A percentile compares a stretch with the other conserved stretches of the same genome.
phyloP scores from a whole-genome alignment of 2,888 invertebrate species.

The Neoitamus cyanurus region DNA sequence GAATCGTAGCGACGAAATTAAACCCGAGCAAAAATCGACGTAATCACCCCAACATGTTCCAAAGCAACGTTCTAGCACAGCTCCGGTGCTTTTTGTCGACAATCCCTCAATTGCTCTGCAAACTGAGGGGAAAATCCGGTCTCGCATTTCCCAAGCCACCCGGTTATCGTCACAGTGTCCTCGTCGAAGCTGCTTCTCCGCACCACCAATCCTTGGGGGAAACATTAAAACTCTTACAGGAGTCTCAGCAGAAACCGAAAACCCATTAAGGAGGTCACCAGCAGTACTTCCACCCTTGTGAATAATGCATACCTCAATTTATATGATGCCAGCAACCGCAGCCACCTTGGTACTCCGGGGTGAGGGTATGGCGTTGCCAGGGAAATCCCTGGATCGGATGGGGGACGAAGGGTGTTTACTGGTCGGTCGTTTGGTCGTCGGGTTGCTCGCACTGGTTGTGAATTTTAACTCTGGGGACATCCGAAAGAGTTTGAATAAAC shows the following conservation, averaged over 20 bases:
- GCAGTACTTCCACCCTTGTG: conserved; percentile 22
- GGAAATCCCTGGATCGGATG: neutral
- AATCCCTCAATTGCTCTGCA: conserved; percentile 2
- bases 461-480: neutral
- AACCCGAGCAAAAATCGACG: neutral
- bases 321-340: conserved; percentile 22
- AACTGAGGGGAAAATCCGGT: neutral
- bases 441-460: neutral
- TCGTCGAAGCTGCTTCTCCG: no score
- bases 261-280: conserved; percentile 28
- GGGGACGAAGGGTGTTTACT: neutral
- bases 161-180: neutral
- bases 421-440: neutral
- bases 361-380: neutral
- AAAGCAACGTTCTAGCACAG: neutral
- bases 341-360: neutral
- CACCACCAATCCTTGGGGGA: conserved; percentile 16
- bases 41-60: no score
- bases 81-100: neutral
- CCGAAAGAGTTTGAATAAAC: conserved; percentile 30
- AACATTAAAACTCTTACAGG: conserved; percentile 28
- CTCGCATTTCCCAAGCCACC: neutral
- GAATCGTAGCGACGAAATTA: neutral
- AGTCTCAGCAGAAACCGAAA: conserved; percentile 31
- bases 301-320: conserved; percentile 35